phyloP scores from a whole-genome alignment of 2,888 invertebrate genomes.

The Acrobasis suavella region DNA sequence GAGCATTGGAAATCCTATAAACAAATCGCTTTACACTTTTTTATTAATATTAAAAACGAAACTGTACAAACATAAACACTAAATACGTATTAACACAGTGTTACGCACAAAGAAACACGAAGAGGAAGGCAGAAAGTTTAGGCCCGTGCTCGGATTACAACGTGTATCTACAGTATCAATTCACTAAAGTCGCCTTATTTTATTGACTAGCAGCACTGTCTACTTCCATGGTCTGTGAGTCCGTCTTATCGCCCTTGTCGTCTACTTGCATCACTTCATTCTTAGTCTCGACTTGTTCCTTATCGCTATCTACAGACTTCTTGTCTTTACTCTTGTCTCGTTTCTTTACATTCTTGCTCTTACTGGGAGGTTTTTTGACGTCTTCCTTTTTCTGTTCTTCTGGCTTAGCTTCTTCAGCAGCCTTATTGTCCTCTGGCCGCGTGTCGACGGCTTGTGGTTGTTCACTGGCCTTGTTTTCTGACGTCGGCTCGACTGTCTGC shows the following conservation, averaged over 20 bases:
- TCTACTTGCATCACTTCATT: conserved; percentile 59
- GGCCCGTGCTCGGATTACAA: conserved; percentile 52
- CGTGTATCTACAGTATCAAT: conserved; percentile 55
- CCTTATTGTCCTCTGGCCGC: conserved; percentile 48
- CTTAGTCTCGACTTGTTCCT: conserved; percentile 42
- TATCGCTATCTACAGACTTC: conserved; percentile 50
- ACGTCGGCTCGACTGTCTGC: conserved; percentile 35
- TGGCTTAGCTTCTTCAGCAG: conserved; percentile 44
- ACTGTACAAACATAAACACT: conserved; percentile 77
- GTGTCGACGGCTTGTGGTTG: conserved; percentile 50
- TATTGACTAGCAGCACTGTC: conserved; percentile 80
- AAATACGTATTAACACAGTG: conserved; percentile 63
- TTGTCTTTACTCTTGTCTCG: conserved; percentile 77
- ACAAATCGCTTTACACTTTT: conserved; percentile 53
- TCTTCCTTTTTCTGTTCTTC: conserved; percentile 38
- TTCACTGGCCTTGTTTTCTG: conserved; percentile 36
- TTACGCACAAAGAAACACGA: conserved; percentile 64
- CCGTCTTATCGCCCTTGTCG: conserved; percentile 57
- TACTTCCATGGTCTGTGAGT: conserved; percentile 70
- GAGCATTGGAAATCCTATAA: conserved; percentile 64
- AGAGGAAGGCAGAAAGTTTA: conserved; percentile 47
- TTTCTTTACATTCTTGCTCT: conserved; percentile 67
- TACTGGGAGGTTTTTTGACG: conserved; percentile 43
- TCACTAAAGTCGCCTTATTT: conserved; percentile 68
- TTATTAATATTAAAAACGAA: conserved; percentile 69